These are phyloP conservation scores for Porites evermanni DNA, from an alignment of 92 coral and sea anemone species.

Conservation along the genomic window DNA sequence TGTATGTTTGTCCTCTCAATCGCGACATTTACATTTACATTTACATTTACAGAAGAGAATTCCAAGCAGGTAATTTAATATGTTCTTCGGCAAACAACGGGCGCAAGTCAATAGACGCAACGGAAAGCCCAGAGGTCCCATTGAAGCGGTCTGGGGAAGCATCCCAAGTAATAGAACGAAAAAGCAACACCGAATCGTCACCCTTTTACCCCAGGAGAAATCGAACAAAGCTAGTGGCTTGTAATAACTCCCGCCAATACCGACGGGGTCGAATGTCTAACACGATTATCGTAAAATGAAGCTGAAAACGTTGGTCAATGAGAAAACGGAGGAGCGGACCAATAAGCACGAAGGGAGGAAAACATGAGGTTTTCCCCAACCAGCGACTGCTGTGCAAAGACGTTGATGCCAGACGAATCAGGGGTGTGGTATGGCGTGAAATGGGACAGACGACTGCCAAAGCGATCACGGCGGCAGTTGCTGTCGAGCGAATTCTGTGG, in stretches of 20 bases:
- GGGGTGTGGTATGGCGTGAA: constrained; percentile 65
- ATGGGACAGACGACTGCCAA: constrained; percentile 20
- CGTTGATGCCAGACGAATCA: constrained; percentile 18
- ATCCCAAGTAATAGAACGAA: neutral
- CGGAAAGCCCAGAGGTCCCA: no score
- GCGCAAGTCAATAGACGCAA: no score
- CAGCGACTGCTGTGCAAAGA: constrained; percentile 49
- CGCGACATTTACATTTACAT: no score
- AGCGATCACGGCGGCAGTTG: constrained; percentile 26
- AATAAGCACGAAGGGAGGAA: no score
- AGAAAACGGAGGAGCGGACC: constrained; percentile 27
- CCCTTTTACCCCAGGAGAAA: no score
- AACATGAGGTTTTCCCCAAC: constrained; percentile 16
- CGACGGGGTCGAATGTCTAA: constrained; percentile 6
- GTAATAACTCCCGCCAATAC: no score
- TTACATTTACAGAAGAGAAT: constrained; percentile 2
- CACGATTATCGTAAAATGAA: constrained; percentile 3
- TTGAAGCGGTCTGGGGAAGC: no score
- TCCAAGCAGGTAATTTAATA: neutral
- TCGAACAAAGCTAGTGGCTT: no score
- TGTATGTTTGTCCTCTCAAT: no score
- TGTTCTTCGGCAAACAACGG: no score
- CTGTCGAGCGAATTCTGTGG: constrained; percentile 56
- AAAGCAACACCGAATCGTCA: constrained; percentile 30
- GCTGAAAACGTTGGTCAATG: constrained; percentile 31